Evolutionary conservation across 1,140 invertebrate species (phyloP).

Genomic region (Drosophila eugracilis): DNA sequence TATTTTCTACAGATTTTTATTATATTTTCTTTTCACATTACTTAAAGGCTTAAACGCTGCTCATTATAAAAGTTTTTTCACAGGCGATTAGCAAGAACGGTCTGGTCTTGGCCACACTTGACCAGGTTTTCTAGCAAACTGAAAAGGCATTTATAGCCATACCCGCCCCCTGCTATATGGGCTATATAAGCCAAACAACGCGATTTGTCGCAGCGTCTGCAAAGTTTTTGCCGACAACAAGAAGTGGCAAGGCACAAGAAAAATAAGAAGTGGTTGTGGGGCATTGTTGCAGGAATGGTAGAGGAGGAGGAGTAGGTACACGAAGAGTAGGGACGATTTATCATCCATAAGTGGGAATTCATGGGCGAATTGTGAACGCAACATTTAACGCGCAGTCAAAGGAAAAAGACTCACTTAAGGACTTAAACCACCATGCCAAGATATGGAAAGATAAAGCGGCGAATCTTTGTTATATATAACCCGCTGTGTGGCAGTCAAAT

Average conservation of each 20-base stretch:
- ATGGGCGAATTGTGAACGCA: conserved; percentile 83
- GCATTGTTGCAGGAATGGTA: conserved; percentile 16
- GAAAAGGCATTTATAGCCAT: conserved; percentile 1
- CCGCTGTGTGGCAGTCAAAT: neutral
- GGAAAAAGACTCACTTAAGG: conserved; percentile 50
- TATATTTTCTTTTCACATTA: neutral
- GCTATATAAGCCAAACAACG: conserved; percentile 12
- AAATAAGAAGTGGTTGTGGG: conserved; percentile 3
- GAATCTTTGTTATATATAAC: conserved; percentile 1
- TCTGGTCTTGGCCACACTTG: conserved; percentile 44
- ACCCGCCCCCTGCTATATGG: conserved; percentile 1
- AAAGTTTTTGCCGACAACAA: conserved; percentile 64
- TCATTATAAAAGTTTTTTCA: conserved; percentile 78
- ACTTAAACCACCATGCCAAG: conserved; percentile 1
- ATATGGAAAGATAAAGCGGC: neutral
- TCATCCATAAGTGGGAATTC: conserved; percentile 81
- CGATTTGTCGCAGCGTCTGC: conserved; percentile 79
- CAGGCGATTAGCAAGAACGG: conserved; percentile 57
- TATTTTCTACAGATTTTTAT: too few species aligned
- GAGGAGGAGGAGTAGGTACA: neutral
- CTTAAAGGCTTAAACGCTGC: conserved; percentile 49
- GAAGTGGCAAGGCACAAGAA: conserved; percentile 9
- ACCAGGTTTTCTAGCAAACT: conserved; percentile 49
- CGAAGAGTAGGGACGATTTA: conserved; percentile 67
- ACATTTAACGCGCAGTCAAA: conserved; percentile 66